Percentiles rank a stretch among this genome's conserved stretches.
Evolutionary conservation across 1,140 invertebrate species (phyloP).

Genomic region (Carposina sasakii): DNA sequence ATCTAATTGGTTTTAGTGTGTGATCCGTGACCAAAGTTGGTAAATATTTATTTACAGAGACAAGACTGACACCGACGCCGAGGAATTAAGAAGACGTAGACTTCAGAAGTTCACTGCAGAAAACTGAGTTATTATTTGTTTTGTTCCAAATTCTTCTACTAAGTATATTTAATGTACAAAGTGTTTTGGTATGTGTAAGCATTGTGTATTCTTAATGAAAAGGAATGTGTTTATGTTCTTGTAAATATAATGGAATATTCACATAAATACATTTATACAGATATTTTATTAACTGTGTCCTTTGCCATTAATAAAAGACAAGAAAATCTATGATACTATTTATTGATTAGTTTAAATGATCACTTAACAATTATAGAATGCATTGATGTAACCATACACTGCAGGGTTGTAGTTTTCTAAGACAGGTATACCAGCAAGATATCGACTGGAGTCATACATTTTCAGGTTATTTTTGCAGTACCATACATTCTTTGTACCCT

Average conservation of each 20-base stretch:
- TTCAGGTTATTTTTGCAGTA: constrained; percentile 79
- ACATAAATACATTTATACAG: constrained; percentile 68
- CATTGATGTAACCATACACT: constrained; percentile 83
- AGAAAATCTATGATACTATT: too few relatives aligned
- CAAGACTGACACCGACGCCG: constrained; percentile 49
- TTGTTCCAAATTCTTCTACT: constrained; percentile 43
- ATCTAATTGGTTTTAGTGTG: too few relatives aligned
- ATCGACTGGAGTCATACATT: constrained; percentile 79
- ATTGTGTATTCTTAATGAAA: constrained; percentile 64
- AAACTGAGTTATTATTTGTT: constrained; percentile 42
- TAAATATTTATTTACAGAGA: constrained; percentile 38
- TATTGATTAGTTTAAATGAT: too few relatives aligned
- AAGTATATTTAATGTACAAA: constrained; percentile 65
- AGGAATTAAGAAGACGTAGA: constrained; percentile 79
- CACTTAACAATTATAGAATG: constrained; percentile 79
- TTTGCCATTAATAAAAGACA: too few relatives aligned
- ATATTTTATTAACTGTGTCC: too few relatives aligned
- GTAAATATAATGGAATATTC: constrained; percentile 68
- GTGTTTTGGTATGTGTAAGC: constrained; percentile 60
- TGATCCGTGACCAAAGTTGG: too few relatives aligned
- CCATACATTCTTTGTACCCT: constrained; percentile 85
- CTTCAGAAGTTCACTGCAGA: constrained; percentile 79
- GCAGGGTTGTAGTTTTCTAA: constrained; percentile 84
- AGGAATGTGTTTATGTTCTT: constrained; percentile 69
- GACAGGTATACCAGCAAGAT: constrained; percentile 76